A percentile compares a stretch with the other conserved stretches of the same genome.
phyloP scores from a whole-genome alignment of 2,888 invertebrate genomes.

The Scotopteryx bipunctaria region DNA sequence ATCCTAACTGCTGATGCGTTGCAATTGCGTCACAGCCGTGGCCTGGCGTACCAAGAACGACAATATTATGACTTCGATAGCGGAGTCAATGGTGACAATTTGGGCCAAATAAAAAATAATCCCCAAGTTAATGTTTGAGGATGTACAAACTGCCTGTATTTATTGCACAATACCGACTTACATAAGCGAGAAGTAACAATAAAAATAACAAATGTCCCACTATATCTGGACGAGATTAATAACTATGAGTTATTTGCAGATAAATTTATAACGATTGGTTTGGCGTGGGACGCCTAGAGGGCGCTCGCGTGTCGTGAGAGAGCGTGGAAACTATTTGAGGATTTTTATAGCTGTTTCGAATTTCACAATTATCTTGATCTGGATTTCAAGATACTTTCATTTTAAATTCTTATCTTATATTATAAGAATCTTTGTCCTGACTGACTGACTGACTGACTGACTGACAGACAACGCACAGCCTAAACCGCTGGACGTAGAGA shows the following conservation, averaged over 20 bases:
- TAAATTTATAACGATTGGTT: constrained; percentile 57
- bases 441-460: too few relatives aligned
- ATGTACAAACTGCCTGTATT: constrained; percentile 26
- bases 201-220: constrained; percentile 54
- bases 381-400: too few relatives aligned
- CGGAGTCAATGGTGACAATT: constrained; percentile 2
- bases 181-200: constrained; percentile 44
- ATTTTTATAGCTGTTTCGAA: too few relatives aligned
- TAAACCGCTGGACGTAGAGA: too few relatives aligned
- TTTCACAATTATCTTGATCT: too few relatives aligned
- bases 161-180: constrained; percentile 35
- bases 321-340: constrained; percentile 4
- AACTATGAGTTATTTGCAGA: constrained; percentile 51
- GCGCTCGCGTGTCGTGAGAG: constrained; percentile 21
- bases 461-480: too few relatives aligned
- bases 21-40: too few relatives aligned
- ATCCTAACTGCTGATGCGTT: too few relatives aligned
- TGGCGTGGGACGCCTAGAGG: constrained; percentile 41
- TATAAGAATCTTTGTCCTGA: too few relatives aligned
- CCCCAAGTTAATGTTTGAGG: constrained; percentile 15
- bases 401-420: too few relatives aligned
- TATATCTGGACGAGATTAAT: constrained; percentile 53
- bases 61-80: neutral
- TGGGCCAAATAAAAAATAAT: constrained; percentile 16
- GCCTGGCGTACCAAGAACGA: too few relatives aligned